These are phyloP conservation scores for Salarias fasciatus DNA, from an alignment of 2,797 vertebrate genomes.

Conservation along the genomic window DNA sequence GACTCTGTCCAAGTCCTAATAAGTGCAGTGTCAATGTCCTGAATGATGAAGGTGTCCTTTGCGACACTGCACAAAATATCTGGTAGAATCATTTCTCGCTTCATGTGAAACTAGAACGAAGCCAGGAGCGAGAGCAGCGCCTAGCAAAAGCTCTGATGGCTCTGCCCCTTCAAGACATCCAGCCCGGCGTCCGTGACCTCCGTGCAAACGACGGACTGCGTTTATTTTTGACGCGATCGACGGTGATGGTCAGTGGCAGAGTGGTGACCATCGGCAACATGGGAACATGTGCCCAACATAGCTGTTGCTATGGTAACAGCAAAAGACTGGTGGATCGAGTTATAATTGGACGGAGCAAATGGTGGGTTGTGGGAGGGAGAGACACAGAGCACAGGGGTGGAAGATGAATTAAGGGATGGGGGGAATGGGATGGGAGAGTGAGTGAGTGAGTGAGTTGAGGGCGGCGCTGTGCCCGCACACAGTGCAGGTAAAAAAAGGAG, in stretches of 20 bases:
- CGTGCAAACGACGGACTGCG: conserved; percentile 13
- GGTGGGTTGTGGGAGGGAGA: conserved; percentile 75
- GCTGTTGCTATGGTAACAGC: conserved; percentile 83
- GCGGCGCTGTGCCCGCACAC: conserved; percentile 37
- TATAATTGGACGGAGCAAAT: conserved; percentile 80
- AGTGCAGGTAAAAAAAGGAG: conserved; percentile 40
- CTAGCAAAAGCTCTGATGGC: neutral
- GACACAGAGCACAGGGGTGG: conserved; percentile 66
- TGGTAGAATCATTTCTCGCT: neutral
- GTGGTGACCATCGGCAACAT: conserved; percentile 58
- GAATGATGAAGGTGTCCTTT: neutral
- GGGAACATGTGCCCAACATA: conserved; percentile 71
- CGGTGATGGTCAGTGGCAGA: conserved; percentile 52
- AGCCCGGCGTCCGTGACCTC: neutral
- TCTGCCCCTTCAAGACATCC: neutral
- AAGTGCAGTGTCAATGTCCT: neutral
- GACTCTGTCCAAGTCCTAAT: neutral
- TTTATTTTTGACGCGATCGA: conserved; percentile 39
- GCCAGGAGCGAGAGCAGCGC: neutral
- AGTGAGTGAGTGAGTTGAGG: conserved; percentile 48
- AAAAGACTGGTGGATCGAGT: conserved; percentile 69
- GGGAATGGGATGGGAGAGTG: conserved; percentile 50
- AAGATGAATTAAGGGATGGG: conserved; percentile 72
- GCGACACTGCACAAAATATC: neutral
- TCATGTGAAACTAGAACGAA: conserved; percentile 22